Evolutionary conservation across 2,797 vertebrate genomes (phyloP).

Genomic region (Adelosebastes latens): DNA sequence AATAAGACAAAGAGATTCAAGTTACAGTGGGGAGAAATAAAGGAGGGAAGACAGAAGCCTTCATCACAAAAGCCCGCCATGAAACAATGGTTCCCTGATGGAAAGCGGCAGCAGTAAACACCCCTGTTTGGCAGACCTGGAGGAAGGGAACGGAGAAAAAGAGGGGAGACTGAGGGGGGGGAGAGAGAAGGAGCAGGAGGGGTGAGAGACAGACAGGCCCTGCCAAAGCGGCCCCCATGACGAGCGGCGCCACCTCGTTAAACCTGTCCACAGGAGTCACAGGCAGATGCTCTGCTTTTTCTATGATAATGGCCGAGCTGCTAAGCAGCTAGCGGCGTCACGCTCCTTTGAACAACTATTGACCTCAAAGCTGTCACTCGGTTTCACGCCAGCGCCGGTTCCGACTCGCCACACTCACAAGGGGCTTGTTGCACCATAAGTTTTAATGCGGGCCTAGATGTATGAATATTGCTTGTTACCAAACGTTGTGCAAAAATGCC

Average conservation of each 20-base stretch:
- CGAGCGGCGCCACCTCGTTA: constrained; percentile 70
- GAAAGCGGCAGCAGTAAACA: constrained; percentile 49
- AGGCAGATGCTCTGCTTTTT: constrained; percentile 71
- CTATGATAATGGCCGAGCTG: constrained; percentile 71
- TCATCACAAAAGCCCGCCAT: constrained; percentile 50
- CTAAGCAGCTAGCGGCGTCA: constrained; percentile 63
- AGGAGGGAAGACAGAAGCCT: constrained; percentile 38
- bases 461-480: constrained; percentile 19
- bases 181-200: neutral
- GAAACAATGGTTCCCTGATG: constrained; percentile 68
- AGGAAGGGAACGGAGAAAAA: constrained; percentile 15
- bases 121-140: constrained; percentile 46
- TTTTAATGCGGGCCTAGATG: constrained; percentile 32
- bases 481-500: constrained; percentile 8
- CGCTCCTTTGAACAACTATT: constrained; percentile 67
- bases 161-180: neutral
- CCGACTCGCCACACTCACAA: constrained; percentile 37
- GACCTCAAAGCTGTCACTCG: constrained; percentile 68
- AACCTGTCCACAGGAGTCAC: constrained; percentile 68
- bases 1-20: constrained; percentile 42
- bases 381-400: constrained; percentile 36
- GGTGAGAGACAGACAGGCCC: constrained; percentile 35
- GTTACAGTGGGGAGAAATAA: constrained; percentile 39
- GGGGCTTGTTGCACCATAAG: constrained; percentile 27
- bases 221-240: constrained; percentile 61